These are phyloP conservation scores for Nicator chloris DNA, from an alignment of 2,113 vertebrate species.

Conservation along the genomic window DNA sequence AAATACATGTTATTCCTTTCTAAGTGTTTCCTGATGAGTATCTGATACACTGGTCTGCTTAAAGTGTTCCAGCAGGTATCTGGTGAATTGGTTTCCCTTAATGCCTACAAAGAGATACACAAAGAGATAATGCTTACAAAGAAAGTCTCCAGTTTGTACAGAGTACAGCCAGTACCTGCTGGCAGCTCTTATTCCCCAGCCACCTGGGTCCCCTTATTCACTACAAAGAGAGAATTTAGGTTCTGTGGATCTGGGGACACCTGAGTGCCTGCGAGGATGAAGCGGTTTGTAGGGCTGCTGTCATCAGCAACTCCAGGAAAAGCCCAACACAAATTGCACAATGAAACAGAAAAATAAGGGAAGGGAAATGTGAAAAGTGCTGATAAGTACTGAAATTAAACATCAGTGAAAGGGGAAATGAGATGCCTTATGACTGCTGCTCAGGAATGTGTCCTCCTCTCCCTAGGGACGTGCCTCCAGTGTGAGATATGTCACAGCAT, in stretches of 20 bases:
- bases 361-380: background rate
- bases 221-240: background rate
- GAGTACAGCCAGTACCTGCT: background rate
- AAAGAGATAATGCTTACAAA: background rate
- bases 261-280: background rate
- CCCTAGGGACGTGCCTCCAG: background rate
- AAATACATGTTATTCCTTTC: background rate
- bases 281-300: background rate
- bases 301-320: background rate
- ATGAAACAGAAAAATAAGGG: background rate
- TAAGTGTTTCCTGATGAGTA: background rate
- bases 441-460: background rate
- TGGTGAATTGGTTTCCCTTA: background rate
- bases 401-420: background rate
- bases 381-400: background rate
- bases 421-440: background rate
- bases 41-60: background rate
- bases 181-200: background rate
- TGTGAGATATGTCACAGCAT: constrained; percentile 32
- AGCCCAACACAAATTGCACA: background rate
- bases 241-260: background rate
- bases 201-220: background rate
- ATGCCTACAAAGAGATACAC: background rate
- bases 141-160: background rate
- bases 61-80: background rate